Conservation (phyloP, 2,113 vertebrate species). For the Osmerus mordax region DNA sequence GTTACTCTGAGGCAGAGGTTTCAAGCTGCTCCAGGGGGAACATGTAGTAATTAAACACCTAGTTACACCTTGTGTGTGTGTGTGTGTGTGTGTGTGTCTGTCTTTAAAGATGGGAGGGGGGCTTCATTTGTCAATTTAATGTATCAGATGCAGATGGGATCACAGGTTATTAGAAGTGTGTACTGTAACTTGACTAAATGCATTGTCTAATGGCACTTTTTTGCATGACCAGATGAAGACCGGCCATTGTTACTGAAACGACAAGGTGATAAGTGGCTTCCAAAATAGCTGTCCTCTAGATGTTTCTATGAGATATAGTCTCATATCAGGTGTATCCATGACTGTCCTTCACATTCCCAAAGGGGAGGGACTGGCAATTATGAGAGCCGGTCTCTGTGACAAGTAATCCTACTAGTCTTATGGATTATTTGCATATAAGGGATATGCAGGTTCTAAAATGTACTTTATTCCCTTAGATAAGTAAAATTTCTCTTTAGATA, state of each 20-base stretch:
- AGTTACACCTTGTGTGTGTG: constrained; percentile 18
- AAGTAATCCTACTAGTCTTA: constrained; percentile 66
- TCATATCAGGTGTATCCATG: constrained; percentile 40
- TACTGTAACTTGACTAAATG: background rate
- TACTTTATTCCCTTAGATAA: constrained; percentile 52
- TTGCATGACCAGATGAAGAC: constrained; percentile 26
- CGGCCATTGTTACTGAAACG: constrained; percentile 16
- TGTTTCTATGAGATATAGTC: constrained; percentile 51
- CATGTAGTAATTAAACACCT: constrained; percentile 16
- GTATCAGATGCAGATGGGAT: too few species aligned
- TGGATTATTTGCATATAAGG: constrained; percentile 51
- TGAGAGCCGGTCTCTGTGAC: constrained; percentile 60
- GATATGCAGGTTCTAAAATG: constrained; percentile 69
- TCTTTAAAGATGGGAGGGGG: background rate
- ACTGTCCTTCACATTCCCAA: constrained; percentile 66
- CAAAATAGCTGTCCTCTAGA: constrained; percentile 63
- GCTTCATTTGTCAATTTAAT: too few species aligned
- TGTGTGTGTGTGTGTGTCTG: constrained; percentile 3
- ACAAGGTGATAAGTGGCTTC: constrained; percentile 32
- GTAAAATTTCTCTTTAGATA: constrained; percentile 53
- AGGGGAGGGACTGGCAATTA: constrained; percentile 67
- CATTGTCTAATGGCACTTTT: background rate
- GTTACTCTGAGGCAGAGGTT: background rate
- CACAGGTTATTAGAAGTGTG: background rate
- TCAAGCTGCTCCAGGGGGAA: constrained; percentile 8